Evolutionary conservation across 1,140 invertebrate species (phyloP).

Genomic region (Magallana angulata): DNA sequence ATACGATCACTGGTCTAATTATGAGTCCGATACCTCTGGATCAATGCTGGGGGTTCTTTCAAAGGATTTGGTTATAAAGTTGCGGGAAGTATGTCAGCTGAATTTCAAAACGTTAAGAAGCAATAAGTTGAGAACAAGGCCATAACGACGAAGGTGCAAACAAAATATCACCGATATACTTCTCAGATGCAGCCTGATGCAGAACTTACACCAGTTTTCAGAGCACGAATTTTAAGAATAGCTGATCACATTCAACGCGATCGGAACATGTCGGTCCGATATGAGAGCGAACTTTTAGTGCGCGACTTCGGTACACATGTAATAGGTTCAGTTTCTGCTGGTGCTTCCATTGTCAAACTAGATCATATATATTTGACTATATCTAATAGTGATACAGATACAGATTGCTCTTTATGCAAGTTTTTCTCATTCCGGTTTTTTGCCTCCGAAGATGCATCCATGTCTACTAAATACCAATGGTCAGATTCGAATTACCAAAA

Average conservation of each 20-base stretch:
- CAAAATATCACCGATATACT: constrained; percentile 64
- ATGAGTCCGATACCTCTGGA: constrained; percentile 63
- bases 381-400: constrained; percentile 21
- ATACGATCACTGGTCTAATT: constrained; percentile 63
- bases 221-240: constrained; percentile 60
- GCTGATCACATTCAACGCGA: constrained; percentile 60
- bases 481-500: constrained; percentile 33
- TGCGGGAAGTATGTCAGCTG: constrained; percentile 66
- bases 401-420: constrained; percentile 43
- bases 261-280: constrained; percentile 62
- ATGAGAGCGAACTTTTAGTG: constrained; percentile 67
- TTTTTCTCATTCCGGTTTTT: constrained; percentile 34
- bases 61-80: constrained; percentile 52
- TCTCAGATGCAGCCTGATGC: constrained; percentile 63
- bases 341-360: constrained; percentile 58
- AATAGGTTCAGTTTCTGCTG: constrained; percentile 63
- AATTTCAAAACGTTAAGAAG: constrained; percentile 61
- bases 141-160: constrained; percentile 63
- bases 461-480: background rate
- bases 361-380: constrained; percentile 48
- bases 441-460: background rate
- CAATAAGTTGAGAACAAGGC: constrained; percentile 65
- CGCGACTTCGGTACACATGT: constrained; percentile 71
- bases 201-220: constrained; percentile 59
- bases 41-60: constrained; percentile 53